A percentile compares a stretch with the other conserved stretches of the same genome.
Evolutionary conservation across 2,888 invertebrate genomes (phyloP).

Genomic region (Auanema freiburgensis): DNA sequence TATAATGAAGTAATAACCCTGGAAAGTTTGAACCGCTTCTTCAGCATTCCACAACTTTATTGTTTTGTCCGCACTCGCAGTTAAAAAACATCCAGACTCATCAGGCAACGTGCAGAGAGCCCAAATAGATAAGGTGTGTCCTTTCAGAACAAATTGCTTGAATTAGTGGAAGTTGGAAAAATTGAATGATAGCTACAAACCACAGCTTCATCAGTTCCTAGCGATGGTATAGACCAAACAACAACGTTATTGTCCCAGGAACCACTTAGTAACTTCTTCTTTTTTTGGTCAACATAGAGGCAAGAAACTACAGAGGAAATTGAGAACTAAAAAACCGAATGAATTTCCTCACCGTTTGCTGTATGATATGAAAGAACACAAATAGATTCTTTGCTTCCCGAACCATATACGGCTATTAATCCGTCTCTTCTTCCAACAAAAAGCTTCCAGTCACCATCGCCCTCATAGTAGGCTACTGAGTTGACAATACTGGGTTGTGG

Average conservation of each 20-base stretch:
- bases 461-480: slow-evolving; percentile 41
- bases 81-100: slow-evolving; percentile 70
- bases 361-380: slow-evolving; percentile 29
- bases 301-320: slow-evolving; percentile 66
- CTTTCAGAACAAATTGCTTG: slow-evolving; percentile 60
- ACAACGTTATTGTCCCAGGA: slow-evolving; percentile 91
- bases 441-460: slow-evolving; percentile 28
- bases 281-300: slow-evolving; percentile 65
- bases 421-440: slow-evolving; percentile 50
- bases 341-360: slow-evolving; percentile 34
- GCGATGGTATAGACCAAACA: slow-evolving; percentile 73
- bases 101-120: slow-evolving; percentile 66
- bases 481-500: slow-evolving; percentile 40
- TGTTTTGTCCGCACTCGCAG: slow-evolving; percentile 89
- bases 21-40: slow-evolving; percentile 73
- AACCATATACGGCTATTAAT: slow-evolving; percentile 43
- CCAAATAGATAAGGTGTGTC: slow-evolving; percentile 82
- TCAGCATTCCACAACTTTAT: slow-evolving; percentile 83
- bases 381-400: slow-evolving; percentile 30
- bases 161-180: neutral
- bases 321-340: too few relatives aligned
- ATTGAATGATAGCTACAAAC: slow-evolving; percentile 1
- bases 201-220: neutral
- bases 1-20: slow-evolving; percentile 43
- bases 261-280: slow-evolving; percentile 76